phyloP scores from a whole-genome alignment of 92 coral and sea anemone genomes.

The Pocillopora grandis region DNA sequence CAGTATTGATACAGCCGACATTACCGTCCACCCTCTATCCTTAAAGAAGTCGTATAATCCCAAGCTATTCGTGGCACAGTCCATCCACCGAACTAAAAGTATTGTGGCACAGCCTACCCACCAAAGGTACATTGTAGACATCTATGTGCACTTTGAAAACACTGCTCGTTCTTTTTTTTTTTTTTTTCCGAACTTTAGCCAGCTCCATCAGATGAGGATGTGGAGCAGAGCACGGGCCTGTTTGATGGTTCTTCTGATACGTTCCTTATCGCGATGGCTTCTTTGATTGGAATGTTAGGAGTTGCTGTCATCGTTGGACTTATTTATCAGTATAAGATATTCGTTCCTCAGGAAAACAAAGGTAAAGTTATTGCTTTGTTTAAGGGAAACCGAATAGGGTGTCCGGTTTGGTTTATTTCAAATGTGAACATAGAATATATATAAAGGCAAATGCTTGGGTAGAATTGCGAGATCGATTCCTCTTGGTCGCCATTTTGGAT shows the following conservation, averaged over 20 bases:
- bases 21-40: too few relatives aligned
- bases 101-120: too few relatives aligned
- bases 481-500: too few relatives aligned
- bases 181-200: neutral
- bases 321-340: slow-evolving; percentile 12
- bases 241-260: slow-evolving; percentile 12
- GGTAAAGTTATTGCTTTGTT: neutral
- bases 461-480: too few relatives aligned
- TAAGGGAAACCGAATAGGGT: too few relatives aligned
- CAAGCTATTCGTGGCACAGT: too few relatives aligned
- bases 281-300: slow-evolving; percentile 1
- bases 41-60: too few relatives aligned
- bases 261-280: neutral
- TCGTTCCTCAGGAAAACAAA: slow-evolving; percentile 18
- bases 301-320: slow-evolving; percentile 13
- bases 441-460: too few relatives aligned
- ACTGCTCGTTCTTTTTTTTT: neutral
- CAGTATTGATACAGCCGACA: too few relatives aligned
- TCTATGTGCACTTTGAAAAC: neutral
- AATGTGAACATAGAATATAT: too few relatives aligned
- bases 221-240: slow-evolving; percentile 24
- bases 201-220: neutral
- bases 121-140: neutral
- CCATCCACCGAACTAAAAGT: too few relatives aligned
- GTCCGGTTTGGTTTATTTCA: too few relatives aligned